A percentile compares a stretch with the other conserved stretches of the same genome.
Evolutionary conservation across 2,113 vertebrate genomes (phyloP).

Genomic region (Anser brachyrhynchus): DNA sequence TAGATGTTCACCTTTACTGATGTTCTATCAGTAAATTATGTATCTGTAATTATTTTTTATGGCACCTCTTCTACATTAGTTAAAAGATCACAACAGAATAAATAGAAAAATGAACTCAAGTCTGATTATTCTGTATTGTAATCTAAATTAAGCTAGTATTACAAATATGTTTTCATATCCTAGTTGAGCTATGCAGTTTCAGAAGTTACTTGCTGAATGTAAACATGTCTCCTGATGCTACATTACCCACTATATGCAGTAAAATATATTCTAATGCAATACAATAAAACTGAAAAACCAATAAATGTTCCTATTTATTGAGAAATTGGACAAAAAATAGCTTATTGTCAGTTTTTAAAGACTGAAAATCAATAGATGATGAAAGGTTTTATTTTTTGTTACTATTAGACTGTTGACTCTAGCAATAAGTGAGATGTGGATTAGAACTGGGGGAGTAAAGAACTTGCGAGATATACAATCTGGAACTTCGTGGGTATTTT

Average conservation of each 20-base stretch:
- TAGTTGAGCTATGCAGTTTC: constrained; percentile 40
- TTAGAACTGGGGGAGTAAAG: constrained; percentile 62
- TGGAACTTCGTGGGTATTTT: constrained; percentile 51
- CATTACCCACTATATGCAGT: constrained; percentile 28
- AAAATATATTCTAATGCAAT: constrained; percentile 60
- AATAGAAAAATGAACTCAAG: constrained; percentile 61
- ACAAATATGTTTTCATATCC: constrained; percentile 62
- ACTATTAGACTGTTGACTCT: constrained; percentile 76
- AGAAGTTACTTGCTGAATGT: constrained; percentile 42
- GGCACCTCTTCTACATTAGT: constrained; percentile 31
- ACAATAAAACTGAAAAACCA: constrained; percentile 71
- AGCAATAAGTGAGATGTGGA: constrained; percentile 73
- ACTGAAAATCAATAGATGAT: constrained; percentile 77
- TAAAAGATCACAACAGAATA: constrained; percentile 37
- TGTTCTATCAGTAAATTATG: not conserved
- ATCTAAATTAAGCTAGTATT: constrained; percentile 69
- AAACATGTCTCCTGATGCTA: constrained; percentile 41
- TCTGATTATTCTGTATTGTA: constrained; percentile 36
- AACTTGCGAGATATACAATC: constrained; percentile 33
- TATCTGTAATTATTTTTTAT: constrained; percentile 41
- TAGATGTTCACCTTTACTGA: constrained; percentile 25
- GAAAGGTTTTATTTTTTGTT: constrained; percentile 74
- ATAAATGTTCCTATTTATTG: constrained; percentile 68
- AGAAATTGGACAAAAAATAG: constrained; percentile 73
- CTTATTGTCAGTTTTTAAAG: constrained; percentile 76